phyloP scores from a whole-genome alignment of 2,797 vertebrate species.

The Enteromius radiatus region DNA sequence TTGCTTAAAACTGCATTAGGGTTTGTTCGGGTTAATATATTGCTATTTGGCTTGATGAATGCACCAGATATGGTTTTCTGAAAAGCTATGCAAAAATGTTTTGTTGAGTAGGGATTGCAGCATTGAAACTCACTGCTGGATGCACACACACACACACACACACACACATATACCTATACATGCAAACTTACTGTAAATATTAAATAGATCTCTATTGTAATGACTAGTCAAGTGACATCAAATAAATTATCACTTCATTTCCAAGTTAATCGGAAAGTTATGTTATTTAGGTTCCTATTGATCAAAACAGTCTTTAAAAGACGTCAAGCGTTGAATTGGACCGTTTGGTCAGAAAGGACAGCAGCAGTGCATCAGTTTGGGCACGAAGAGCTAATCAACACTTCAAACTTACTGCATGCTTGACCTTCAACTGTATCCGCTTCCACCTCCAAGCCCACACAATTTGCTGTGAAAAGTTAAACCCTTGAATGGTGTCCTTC shows the following conservation, averaged over 20 bases:
- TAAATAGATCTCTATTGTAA: slow-evolving; percentile 24
- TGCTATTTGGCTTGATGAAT: not conserved
- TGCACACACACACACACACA: not conserved
- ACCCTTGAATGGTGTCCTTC: slow-evolving; percentile 50
- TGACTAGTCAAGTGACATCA: not conserved
- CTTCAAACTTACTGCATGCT: slow-evolving; percentile 53
- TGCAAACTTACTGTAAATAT: not conserved
- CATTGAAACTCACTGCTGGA: not conserved
- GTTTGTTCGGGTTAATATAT: not conserved
- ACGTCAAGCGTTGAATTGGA: slow-evolving; percentile 15
- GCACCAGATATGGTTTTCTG: not conserved
- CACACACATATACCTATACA: not conserved
- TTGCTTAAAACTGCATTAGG: not conserved
- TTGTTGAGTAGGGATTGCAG: not conserved
- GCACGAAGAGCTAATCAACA: slow-evolving; percentile 54
- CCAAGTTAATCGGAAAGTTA: slow-evolving; percentile 26
- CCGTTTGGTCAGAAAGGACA: slow-evolving; percentile 24
- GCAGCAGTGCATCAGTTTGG: slow-evolving; percentile 11
- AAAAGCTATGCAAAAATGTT: too few relatives aligned
- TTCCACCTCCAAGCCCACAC: slow-evolving; percentile 48
- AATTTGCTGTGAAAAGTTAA: slow-evolving; percentile 52
- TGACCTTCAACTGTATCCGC: slow-evolving; percentile 48
- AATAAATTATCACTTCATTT: slow-evolving; percentile 41
- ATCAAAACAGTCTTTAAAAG: slow-evolving; percentile 34
- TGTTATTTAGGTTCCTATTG: slow-evolving; percentile 22